Evolutionary conservation across 64 coral and sea anemone genomes (phyloP).

Genomic region (Acropora yongei): DNA sequence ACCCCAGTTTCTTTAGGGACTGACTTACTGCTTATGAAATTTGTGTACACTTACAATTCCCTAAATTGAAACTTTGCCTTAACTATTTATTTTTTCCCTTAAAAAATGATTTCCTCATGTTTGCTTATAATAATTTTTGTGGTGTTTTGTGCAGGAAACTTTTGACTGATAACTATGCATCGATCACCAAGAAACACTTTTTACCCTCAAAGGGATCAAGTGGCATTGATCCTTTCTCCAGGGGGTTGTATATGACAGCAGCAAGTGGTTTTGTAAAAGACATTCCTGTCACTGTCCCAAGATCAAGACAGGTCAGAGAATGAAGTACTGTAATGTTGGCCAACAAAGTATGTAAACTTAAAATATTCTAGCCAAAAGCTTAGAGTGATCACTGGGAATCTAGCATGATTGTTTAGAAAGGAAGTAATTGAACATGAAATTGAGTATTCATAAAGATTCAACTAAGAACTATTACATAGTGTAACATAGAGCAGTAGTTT

Average conservation of each 20-base stretch:
- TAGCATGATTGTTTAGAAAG: too few species aligned
- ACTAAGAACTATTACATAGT: too few species aligned
- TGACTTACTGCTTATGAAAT: too few species aligned
- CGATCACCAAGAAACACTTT: constrained; percentile 96
- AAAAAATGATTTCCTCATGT: too few species aligned
- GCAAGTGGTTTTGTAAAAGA: constrained; percentile 99
- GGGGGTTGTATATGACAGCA: constrained; percentile 73
- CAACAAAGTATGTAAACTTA: background rate
- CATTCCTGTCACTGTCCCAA: constrained; percentile 92
- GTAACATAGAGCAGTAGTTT: too few species aligned
- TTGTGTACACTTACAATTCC: too few species aligned
- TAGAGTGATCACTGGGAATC: too few species aligned
- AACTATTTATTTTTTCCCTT: background rate
- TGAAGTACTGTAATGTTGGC: background rate
- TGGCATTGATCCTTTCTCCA: constrained; percentile 90
- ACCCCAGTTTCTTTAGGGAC: too few species aligned
- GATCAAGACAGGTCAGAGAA: constrained; percentile 75
- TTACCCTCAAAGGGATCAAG: constrained; percentile 87
- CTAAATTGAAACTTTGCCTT: too few species aligned
- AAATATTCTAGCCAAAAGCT: too few species aligned
- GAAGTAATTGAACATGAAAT: too few species aligned
- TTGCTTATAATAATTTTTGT: background rate
- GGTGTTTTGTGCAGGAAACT: constrained; percentile 45
- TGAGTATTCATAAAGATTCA: too few species aligned
- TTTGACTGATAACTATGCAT: constrained; percentile 88